These are phyloP conservation scores for Lithobates sylvaticus DNA, from an alignment of 2,797 vertebrate genomes.

Conservation along the genomic window DNA sequence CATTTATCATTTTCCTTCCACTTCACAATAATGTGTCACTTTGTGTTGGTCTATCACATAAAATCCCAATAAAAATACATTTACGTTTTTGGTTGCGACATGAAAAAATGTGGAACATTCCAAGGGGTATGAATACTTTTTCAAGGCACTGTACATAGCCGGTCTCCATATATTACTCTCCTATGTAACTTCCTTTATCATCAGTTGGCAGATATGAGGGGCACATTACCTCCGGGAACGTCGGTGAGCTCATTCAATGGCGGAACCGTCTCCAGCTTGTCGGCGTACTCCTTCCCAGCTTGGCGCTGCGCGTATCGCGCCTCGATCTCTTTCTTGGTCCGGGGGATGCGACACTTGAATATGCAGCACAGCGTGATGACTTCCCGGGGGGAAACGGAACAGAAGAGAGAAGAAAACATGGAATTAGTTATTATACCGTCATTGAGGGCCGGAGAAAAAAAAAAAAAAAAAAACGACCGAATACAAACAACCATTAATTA, in stretches of 20 bases:
- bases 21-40: too few relatives aligned
- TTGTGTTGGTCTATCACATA: too few relatives aligned
- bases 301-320: constrained; percentile 87
- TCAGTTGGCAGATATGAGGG: too few relatives aligned
- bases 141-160: too few relatives aligned
- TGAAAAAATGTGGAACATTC: too few relatives aligned
- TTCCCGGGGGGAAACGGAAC: constrained; percentile 60
- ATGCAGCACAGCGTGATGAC: constrained; percentile 97
- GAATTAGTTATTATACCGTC: neutral
- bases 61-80: too few relatives aligned
- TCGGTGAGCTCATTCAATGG: constrained; percentile 91
- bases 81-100: too few relatives aligned
- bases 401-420: neutral
- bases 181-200: too few relatives aligned
- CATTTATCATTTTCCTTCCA: too few relatives aligned
- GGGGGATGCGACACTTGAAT: constrained; percentile 96
- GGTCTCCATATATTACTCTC: too few relatives aligned
- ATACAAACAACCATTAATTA: neutral
- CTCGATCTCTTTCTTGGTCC: constrained; percentile 96
- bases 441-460: neutral
- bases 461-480: neutral
- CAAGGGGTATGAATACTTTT: too few relatives aligned
- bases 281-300: constrained; percentile 93
- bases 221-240: constrained; percentile 85
- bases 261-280: constrained; percentile 93